phyloP scores from a whole-genome alignment of 2,113 vertebrate species.

The Hemichromis elongatus region DNA sequence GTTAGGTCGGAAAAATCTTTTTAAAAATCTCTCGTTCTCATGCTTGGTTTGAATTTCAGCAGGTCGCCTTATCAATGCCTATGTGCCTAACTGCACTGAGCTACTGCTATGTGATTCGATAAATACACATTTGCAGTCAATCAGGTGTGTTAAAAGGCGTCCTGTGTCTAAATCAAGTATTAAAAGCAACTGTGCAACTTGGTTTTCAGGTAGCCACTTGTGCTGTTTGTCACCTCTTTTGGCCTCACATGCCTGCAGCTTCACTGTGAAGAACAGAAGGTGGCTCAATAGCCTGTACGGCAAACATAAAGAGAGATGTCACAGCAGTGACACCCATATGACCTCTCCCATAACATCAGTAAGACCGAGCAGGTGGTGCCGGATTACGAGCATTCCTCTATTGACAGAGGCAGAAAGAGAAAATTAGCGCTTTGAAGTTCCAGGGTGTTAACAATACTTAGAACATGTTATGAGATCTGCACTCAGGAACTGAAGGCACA shows the following conservation, averaged over 20 bases:
- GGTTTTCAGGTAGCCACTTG: not conserved
- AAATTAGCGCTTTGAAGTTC: not conserved
- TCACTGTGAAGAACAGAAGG: not conserved
- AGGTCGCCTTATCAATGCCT: too few relatives aligned
- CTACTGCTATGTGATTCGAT: too few relatives aligned
- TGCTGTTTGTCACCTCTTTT: not conserved
- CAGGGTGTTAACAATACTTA: not conserved
- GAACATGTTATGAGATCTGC: not conserved
- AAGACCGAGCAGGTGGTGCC: conserved; percentile 9
- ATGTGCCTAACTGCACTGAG: too few relatives aligned
- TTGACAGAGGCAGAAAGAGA: not conserved
- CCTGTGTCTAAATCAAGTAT: not conserved
- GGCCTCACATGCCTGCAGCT: not conserved
- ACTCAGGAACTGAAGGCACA: not conserved
- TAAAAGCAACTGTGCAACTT: not conserved
- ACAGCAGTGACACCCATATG: not conserved
- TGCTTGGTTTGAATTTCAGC: too few relatives aligned
- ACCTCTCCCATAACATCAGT: not conserved
- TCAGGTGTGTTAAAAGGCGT: too few relatives aligned
- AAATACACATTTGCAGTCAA: too few relatives aligned
- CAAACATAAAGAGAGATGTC: not conserved
- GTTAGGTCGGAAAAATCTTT: too few relatives aligned
- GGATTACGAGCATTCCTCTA: conserved; percentile 19
- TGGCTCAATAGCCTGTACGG: not conserved
- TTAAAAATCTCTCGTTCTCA: too few relatives aligned